Evolutionary conservation across 1,140 invertebrate species (phyloP).

Genomic region (Daktulosphaira vitifoliae): DNA sequence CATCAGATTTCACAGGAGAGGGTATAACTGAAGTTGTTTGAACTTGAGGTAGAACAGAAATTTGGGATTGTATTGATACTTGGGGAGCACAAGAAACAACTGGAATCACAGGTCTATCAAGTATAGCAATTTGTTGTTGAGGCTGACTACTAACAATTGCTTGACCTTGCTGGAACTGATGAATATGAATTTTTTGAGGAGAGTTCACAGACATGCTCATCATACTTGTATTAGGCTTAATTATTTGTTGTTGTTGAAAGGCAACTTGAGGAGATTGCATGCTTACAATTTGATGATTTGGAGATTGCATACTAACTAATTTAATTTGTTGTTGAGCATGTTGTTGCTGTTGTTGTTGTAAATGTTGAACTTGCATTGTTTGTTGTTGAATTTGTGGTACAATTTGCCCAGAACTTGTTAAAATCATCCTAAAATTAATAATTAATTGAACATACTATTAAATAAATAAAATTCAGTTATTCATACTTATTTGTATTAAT

Average conservation of each 20-base stretch:
- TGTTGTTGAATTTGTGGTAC: conserved; percentile 41
- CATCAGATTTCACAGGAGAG: conserved; percentile 1
- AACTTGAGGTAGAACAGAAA: neutral
- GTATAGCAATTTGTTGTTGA: conserved; percentile 37
- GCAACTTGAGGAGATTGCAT: conserved; percentile 24
- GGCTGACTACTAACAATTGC: conserved; percentile 22
- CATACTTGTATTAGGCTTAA: conserved; percentile 1
- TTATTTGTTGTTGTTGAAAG: conserved; percentile 25
- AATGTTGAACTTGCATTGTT: conserved; percentile 44
- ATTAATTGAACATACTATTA: neutral
- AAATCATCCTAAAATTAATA: conserved; percentile 39
- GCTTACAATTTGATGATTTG: conserved; percentile 30
- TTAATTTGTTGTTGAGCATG: conserved; percentile 44
- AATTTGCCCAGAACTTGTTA: conserved; percentile 38
- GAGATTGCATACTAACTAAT: conserved; percentile 34
- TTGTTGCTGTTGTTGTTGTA: conserved; percentile 41
- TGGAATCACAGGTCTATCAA: conserved; percentile 49
- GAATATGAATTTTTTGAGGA: conserved; percentile 27
- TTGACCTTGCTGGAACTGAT: conserved; percentile 30
- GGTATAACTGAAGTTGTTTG: conserved; percentile 6
- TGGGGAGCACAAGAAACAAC: conserved; percentile 47
- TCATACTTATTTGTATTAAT: conserved; percentile 17
- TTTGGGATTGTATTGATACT: neutral
- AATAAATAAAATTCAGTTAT: neutral
- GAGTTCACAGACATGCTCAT: conserved; percentile 28